A percentile compares a stretch with the other conserved stretches of the same genome.
Evolutionary conservation across 2,888 invertebrate genomes (phyloP).

Genomic region (Eristalinus aeneus): DNA sequence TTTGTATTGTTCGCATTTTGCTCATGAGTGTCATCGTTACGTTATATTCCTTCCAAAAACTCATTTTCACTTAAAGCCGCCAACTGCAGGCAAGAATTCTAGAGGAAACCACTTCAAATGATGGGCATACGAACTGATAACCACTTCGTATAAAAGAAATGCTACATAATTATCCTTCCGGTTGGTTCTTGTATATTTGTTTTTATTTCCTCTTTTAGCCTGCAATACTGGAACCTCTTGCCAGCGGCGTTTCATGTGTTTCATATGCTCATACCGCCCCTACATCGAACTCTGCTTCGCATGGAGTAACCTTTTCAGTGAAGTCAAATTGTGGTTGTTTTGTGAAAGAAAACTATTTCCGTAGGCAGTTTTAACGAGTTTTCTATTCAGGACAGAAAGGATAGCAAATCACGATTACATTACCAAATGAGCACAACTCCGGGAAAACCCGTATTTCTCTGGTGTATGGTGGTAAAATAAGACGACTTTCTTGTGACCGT

Average conservation of each 20-base stretch:
- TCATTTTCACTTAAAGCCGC: constrained; percentile 16
- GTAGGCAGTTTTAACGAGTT: constrained; percentile 39
- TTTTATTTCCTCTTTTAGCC: constrained; percentile 1
- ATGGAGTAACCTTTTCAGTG: constrained; percentile 16
- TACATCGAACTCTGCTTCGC: background rate
- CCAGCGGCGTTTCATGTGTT: constrained; percentile 21
- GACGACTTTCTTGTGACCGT: constrained; percentile 2
- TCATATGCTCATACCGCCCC: background rate
- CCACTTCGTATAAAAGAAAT: constrained; percentile 42
- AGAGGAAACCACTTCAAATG: constrained; percentile 17
- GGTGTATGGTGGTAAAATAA: constrained; percentile 39
- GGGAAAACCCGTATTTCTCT: constrained; percentile 16
- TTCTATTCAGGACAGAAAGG: constrained; percentile 28
- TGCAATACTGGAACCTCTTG: background rate
- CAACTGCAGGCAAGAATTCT: constrained; percentile 19
- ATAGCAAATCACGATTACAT: constrained; percentile 37
- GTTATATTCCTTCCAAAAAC: background rate
- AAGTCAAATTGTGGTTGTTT: constrained; percentile 26
- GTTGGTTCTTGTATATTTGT: background rate
- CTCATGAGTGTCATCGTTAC: background rate
- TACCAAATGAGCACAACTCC: constrained; percentile 24
- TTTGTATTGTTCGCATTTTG: background rate
- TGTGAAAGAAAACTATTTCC: constrained; percentile 45
- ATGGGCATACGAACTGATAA: constrained; percentile 50
- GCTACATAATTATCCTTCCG: constrained; percentile 43